These are phyloP conservation scores for Drosophila cyrtoloma DNA, from an alignment of 2,888 invertebrate species.

Conservation along the genomic window DNA sequence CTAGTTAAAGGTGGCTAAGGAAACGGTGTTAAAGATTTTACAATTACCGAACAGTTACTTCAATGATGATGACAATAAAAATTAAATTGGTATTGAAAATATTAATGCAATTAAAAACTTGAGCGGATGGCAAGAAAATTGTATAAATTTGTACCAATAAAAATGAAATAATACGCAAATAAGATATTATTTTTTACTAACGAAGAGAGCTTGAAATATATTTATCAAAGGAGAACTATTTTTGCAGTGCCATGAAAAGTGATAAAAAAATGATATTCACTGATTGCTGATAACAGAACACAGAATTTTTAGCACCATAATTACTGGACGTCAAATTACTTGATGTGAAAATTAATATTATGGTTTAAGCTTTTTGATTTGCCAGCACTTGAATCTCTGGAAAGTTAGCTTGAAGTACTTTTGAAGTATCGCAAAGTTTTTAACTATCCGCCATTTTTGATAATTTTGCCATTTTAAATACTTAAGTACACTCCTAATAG, in stretches of 20 bases:
- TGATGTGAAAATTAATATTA: background rate
- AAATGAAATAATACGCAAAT: background rate
- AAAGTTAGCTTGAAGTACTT: background rate
- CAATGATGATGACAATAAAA: background rate
- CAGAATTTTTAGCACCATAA: background rate
- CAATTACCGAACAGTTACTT: background rate
- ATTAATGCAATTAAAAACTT: background rate
- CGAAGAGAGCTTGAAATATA: background rate
- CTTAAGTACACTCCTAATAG: constrained; percentile 40
- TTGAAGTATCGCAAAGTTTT: constrained; percentile 14
- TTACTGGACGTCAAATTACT: background rate
- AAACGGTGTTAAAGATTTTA: background rate
- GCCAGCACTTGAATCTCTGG: background rate
- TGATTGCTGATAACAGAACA: background rate
- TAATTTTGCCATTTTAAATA: constrained; percentile 33
- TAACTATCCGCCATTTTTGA: constrained; percentile 36
- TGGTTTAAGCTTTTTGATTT: background rate
- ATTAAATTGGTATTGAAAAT: background rate
- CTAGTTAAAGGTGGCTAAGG: constrained; percentile 3
- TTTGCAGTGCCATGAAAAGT: background rate
- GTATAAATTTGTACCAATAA: background rate
- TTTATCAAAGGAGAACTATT: background rate
- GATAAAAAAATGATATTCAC: background rate
- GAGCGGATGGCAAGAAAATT: background rate
- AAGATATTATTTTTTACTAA: background rate